Percentiles rank a stretch among this genome's conserved stretches.
Evolutionary conservation across 2,113 vertebrate species (phyloP).

Genomic region (Jacana jacana): DNA sequence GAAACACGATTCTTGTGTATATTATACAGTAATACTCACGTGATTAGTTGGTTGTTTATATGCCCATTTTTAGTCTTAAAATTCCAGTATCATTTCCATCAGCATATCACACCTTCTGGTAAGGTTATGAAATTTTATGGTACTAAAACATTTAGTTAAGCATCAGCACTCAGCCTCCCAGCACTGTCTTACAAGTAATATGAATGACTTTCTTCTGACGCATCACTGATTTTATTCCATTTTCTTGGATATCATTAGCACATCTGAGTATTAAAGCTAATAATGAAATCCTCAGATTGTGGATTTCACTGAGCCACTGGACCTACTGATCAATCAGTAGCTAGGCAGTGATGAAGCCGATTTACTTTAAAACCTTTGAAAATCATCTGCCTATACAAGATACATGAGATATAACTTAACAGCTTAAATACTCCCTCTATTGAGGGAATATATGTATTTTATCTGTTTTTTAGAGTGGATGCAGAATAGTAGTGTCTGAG

Average conservation of each 20-base stretch:
- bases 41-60: background rate
- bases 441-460: background rate
- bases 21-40: background rate
- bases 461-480: background rate
- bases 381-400: background rate
- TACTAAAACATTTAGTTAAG: slow-evolving; percentile 11
- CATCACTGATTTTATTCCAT: background rate
- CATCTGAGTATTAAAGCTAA: background rate
- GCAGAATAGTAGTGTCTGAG: background rate
- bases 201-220: background rate
- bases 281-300: background rate
- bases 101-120: background rate
- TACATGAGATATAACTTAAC: background rate
- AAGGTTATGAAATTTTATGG: background rate
- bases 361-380: background rate
- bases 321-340: background rate
- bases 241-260: background rate
- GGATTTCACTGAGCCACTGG: background rate
- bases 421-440: background rate
- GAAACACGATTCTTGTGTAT: background rate
- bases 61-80: background rate
- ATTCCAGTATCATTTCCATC: background rate
- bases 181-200: background rate
- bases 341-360: background rate
- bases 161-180: background rate